A percentile compares a stretch with the other conserved stretches of the same genome.
Conservation (phyloP, 2,888 invertebrate species). For the Sinopyrophorus schimmeli region DNA sequence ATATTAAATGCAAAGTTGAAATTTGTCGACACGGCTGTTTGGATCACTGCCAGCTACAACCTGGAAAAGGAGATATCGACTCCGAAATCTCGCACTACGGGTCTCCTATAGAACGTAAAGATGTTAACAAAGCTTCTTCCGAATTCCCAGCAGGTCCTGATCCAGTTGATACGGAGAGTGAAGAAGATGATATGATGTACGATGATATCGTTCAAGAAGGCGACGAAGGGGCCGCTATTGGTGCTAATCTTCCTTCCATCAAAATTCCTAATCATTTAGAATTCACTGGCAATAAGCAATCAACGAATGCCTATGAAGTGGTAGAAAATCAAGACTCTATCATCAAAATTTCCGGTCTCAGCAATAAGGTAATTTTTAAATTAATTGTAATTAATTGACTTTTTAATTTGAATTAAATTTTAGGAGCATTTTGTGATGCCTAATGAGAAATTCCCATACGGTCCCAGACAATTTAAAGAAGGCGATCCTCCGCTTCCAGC, state of each 20-base stretch:
- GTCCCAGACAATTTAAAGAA: slow-evolving; percentile 70
- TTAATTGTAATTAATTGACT: too few relatives aligned
- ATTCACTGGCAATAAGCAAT: slow-evolving; percentile 45
- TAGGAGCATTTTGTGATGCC: slow-evolving; percentile 47
- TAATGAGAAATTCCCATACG: slow-evolving; percentile 74
- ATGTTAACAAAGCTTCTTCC: slow-evolving; percentile 42
- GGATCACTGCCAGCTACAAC: slow-evolving; percentile 83
- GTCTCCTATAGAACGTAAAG: slow-evolving; percentile 59
- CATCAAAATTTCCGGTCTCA: slow-evolving; percentile 9
- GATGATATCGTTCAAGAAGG: slow-evolving; percentile 67
- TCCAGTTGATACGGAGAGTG: slow-evolving; percentile 24
- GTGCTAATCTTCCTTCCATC: slow-evolving; percentile 54
- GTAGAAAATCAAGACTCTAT: slow-evolving; percentile 22
- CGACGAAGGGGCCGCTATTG: slow-evolving; percentile 56
- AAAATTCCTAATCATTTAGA: slow-evolving; percentile 52
- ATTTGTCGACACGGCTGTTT: slow-evolving; percentile 91
- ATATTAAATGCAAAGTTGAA: slow-evolving; percentile 91
- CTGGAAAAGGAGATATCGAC: slow-evolving; percentile 42
- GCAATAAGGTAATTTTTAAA: slow-evolving; percentile 32
- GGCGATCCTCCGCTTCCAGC: slow-evolving; percentile 61
- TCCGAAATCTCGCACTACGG: slow-evolving; percentile 49
- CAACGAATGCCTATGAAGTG: slow-evolving; percentile 33
- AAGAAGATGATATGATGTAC: slow-evolving; percentile 58
- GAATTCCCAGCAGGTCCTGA: slow-evolving; percentile 40
- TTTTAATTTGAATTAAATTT: not conserved